phyloP scores from a whole-genome alignment of 2,888 invertebrate species.

The Plagodis pulveraria region DNA sequence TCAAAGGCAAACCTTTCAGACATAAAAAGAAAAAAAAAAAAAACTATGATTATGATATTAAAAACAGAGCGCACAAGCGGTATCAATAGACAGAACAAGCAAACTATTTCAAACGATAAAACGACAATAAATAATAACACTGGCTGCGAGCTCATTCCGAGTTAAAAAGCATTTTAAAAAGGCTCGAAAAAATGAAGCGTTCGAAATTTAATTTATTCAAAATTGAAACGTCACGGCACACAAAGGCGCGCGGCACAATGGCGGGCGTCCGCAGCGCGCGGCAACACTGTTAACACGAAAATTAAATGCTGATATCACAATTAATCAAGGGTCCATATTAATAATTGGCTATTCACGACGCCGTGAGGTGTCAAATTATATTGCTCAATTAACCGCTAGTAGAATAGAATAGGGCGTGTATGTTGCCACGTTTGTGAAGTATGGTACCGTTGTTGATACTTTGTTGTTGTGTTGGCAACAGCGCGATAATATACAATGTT shows the following conservation, averaged over 20 bases:
- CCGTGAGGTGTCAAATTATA: constrained; percentile 84
- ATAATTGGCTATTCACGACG: constrained; percentile 84
- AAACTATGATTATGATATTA: background rate
- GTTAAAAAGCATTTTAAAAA: constrained; percentile 51
- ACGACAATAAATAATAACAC: constrained; percentile 79
- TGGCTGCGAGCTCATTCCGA: constrained; percentile 74
- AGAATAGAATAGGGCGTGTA: constrained; percentile 77
- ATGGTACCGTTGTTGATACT: constrained; percentile 7
- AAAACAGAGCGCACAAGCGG: constrained; percentile 15
- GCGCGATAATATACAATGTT: no score
- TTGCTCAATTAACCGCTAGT: constrained; percentile 81
- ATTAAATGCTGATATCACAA: constrained; percentile 86
- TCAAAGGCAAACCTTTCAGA: no score
- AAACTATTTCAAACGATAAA: constrained; percentile 66
- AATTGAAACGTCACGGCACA: constrained; percentile 84
- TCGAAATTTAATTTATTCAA: constrained; percentile 85
- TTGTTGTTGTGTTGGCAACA: constrained; percentile 10
- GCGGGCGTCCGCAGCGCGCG: constrained; percentile 61
- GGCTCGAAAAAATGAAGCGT: constrained; percentile 79
- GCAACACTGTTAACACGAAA: constrained; percentile 81
- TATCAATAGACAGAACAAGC: constrained; percentile 49
- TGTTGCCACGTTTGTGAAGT: constrained; percentile 23
- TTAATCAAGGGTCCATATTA: constrained; percentile 84
- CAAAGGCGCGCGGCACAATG: constrained; percentile 78
- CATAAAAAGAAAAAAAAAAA: no score